Base-by-base conservation (phyloP, 2,113 vertebrate genomes). In the Scolopax mira region DNA sequence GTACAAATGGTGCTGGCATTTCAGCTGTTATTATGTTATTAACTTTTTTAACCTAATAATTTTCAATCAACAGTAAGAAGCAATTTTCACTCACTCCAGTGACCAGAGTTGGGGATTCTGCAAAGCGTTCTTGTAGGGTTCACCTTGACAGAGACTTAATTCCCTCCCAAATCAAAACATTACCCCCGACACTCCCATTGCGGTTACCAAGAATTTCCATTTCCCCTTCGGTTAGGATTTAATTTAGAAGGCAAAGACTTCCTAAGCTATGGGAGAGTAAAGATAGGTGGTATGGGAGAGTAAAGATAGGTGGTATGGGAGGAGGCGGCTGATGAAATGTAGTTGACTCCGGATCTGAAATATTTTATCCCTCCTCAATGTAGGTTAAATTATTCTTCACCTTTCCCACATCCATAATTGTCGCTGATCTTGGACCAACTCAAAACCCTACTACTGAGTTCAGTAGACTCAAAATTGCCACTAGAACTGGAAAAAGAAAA, bases 351-450 rank as follows among this genome's bases (percentile, higher is more conserved):
- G 93, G 93, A 90, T 97, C 95, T 97, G 93, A 97, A 97, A 97
- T 98, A 97, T 97, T 97, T 98, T 97, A 98, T 97, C 96, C 94
- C 96, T 90, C 93, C 93, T 98, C 62, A 75, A 97, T 98, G 97
- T 93, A 98, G 95, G 96, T 87, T 96, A 98, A 98, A 96, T 97
- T 97, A 97, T 97, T 98, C 97, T 97, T 97, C 97, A 97, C 96
- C 95, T 98, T 97, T 97, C 96, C 97, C 97, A 97, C 96, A 97
- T 97, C 97, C 91, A 97, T 96, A 96, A 96, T 97, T 97, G 97
- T 96, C 92, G 96, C 97, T 96, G 94, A 96, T 97, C 96, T 97
- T 97, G 94, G 92, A 96, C 95, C 97, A 96, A 97, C 92, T 97
- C 96, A 98, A 97, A 97, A 97, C 92, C 93, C 96, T 97, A 97